Conservation (phyloP, 2,797 vertebrate genomes). For the Telmatherina bonti region DNA sequence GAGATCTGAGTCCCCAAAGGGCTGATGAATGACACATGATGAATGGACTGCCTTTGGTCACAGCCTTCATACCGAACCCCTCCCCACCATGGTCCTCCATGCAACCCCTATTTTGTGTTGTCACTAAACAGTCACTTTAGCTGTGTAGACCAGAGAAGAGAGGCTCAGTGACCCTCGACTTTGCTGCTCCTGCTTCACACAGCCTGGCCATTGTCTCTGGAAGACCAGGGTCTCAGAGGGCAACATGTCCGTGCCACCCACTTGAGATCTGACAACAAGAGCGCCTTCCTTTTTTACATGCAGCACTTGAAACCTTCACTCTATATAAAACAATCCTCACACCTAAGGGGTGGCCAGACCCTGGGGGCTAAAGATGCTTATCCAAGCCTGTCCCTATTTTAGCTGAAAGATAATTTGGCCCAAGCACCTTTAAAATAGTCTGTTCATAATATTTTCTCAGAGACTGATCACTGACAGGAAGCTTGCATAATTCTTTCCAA, state of each 20-base stretch:
- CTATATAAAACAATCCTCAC: constrained; percentile 80
- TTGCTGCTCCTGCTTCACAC: constrained; percentile 70
- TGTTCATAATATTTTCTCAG: constrained; percentile 65
- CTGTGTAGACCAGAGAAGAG: constrained; percentile 68
- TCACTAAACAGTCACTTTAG: constrained; percentile 80
- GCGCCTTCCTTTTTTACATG: constrained; percentile 85
- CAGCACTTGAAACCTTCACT: constrained; percentile 80
- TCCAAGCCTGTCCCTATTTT: constrained; percentile 81
- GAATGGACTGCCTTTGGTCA: constrained; percentile 71
- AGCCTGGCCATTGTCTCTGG: constrained; percentile 75
- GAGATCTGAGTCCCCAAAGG: constrained; percentile 54
- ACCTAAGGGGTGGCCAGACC: constrained; percentile 74
- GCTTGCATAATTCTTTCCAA: constrained; percentile 54
- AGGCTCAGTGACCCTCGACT: constrained; percentile 72
- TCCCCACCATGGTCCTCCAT: constrained; percentile 41
- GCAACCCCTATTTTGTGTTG: constrained; percentile 73
- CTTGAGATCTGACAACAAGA: constrained; percentile 80
- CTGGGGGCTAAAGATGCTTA: constrained; percentile 79
- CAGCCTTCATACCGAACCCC: constrained; percentile 56
- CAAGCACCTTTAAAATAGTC: constrained; percentile 74
- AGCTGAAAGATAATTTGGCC: constrained; percentile 77
- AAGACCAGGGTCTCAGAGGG: constrained; percentile 67
- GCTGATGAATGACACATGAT: constrained; percentile 75
- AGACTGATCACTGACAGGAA: constrained; percentile 74
- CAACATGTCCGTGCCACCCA: constrained; percentile 81